phyloP scores from a whole-genome alignment of 2,888 invertebrate genomes.

The Coleophora deauratella region DNA sequence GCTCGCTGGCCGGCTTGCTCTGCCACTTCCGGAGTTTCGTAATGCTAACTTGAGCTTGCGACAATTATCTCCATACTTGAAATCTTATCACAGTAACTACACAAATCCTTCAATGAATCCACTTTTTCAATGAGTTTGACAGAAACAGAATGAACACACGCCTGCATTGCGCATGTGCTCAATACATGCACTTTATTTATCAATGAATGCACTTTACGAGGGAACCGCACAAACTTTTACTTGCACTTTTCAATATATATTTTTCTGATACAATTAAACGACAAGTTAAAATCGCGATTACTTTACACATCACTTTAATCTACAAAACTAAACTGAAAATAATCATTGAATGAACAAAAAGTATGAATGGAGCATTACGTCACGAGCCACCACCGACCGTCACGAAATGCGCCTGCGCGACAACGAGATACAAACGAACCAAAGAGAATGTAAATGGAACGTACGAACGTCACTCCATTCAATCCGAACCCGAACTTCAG shows the following conservation, averaged over 20 bases:
- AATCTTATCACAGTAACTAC: slow-evolving; percentile 34
- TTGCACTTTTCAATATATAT: slow-evolving; percentile 1
- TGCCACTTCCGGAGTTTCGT: slow-evolving; percentile 74
- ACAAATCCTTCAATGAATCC: too few relatives aligned
- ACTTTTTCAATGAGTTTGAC: slow-evolving; percentile 33
- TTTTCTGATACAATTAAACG: slow-evolving; percentile 1
- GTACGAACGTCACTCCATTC: too few relatives aligned
- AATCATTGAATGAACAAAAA: slow-evolving; percentile 66
- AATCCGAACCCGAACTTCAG: too few relatives aligned
- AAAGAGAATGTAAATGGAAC: too few relatives aligned
- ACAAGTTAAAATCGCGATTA: neutral
- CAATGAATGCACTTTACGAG: slow-evolving; percentile 57
- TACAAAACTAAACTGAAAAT: slow-evolving; percentile 48
- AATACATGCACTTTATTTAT: slow-evolving; percentile 52
- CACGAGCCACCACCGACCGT: slow-evolving; percentile 25
- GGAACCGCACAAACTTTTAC: slow-evolving; percentile 26
- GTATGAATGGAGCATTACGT: slow-evolving; percentile 73
- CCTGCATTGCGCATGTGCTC: slow-evolving; percentile 64
- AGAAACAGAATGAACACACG: slow-evolving; percentile 23
- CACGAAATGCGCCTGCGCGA: slow-evolving; percentile 58
- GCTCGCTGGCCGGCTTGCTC: slow-evolving; percentile 66
- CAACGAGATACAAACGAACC: too few relatives aligned
- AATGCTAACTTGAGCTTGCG: slow-evolving; percentile 66
- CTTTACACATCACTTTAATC: slow-evolving; percentile 36
- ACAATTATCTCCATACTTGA: slow-evolving; percentile 33